phyloP scores from a whole-genome alignment of 2,797 vertebrate genomes.

The Tokudaia tokunoshimensis region DNA sequence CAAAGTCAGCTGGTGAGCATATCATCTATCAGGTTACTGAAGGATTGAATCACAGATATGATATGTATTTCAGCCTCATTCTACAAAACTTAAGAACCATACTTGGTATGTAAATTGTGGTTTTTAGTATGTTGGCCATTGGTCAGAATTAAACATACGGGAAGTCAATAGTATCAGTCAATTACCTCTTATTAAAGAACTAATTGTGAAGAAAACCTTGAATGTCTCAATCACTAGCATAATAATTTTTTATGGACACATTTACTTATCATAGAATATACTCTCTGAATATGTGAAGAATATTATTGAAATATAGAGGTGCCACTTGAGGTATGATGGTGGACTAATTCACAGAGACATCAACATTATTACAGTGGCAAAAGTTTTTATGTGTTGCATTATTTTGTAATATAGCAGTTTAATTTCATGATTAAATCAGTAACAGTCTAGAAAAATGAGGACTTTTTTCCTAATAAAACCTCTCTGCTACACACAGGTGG shows the following conservation, averaged over 20 bases:
- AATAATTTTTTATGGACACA: conserved; percentile 63
- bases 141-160: conserved; percentile 74
- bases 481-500: conserved; percentile 23
- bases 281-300: conserved; percentile 50
- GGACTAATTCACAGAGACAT: conserved; percentile 62
- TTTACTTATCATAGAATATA: conserved; percentile 66
- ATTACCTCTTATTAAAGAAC: conserved; percentile 69
- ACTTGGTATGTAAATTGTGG: conserved; percentile 67
- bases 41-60: conserved; percentile 67
- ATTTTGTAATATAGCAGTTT: conserved; percentile 66
- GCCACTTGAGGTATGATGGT: conserved; percentile 29
- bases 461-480: conserved; percentile 63
- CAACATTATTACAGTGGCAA: conserved; percentile 65
- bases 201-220: conserved; percentile 46
- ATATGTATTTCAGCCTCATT: conserved; percentile 17
- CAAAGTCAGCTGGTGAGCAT: conserved; percentile 54
- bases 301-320: conserved; percentile 70
- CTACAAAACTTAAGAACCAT: conserved; percentile 62
- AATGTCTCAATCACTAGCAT: conserved; percentile 49
- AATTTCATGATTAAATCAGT: conserved; percentile 68
- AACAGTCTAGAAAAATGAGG: conserved; percentile 67
- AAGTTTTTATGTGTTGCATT: conserved; percentile 58
- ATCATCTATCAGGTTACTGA: conserved; percentile 60
- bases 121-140: conserved; percentile 69
- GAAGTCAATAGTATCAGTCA: conserved; percentile 61